A percentile compares a stretch with the other conserved stretches of the same genome.
These are phyloP conservation scores for Orgyia antiqua DNA, from an alignment of 2,888 invertebrate species.

Conservation along the genomic window DNA sequence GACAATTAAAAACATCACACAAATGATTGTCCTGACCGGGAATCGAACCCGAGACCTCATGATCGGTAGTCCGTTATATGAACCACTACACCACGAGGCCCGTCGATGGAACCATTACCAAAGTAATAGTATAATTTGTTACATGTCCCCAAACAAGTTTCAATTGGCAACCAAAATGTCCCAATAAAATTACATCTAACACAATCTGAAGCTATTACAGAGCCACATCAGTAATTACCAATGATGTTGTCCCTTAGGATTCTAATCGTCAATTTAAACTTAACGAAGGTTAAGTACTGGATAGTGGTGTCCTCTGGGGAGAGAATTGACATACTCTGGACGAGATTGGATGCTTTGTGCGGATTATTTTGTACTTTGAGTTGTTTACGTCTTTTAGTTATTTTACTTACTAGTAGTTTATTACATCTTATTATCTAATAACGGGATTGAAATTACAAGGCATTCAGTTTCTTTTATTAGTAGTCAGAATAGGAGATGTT, in stretches of 20 bases:
- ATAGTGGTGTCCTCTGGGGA: constrained; percentile 29
- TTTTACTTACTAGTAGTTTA: no score
- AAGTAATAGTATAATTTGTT: background rate
- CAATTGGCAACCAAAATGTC: constrained; percentile 1
- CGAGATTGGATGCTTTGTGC: constrained; percentile 16
- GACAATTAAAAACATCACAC: no score
- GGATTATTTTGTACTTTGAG: constrained; percentile 1
- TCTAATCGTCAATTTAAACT: constrained; percentile 55
- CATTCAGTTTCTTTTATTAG: no score
- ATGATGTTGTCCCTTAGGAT: constrained; percentile 44
- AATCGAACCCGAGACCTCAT: no score
- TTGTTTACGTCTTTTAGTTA: no score
- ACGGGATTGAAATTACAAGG: no score
- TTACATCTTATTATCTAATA: no score
- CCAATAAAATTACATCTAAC: constrained; percentile 10
- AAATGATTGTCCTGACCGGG: no score
- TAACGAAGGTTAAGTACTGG: constrained; percentile 47
- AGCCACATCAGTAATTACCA: constrained; percentile 42
- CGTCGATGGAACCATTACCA: no score
- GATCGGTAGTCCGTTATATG: no score
- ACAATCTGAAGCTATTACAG: constrained; percentile 30
- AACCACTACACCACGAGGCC: no score
- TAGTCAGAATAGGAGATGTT: no score
- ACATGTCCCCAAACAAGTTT: background rate
- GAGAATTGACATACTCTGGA: constrained; percentile 23